Evolutionary conservation across 2,113 vertebrate species (phyloP), one percentile per base, ranked within the genome.

Genomic region (Heterochromis multidens): DNA sequence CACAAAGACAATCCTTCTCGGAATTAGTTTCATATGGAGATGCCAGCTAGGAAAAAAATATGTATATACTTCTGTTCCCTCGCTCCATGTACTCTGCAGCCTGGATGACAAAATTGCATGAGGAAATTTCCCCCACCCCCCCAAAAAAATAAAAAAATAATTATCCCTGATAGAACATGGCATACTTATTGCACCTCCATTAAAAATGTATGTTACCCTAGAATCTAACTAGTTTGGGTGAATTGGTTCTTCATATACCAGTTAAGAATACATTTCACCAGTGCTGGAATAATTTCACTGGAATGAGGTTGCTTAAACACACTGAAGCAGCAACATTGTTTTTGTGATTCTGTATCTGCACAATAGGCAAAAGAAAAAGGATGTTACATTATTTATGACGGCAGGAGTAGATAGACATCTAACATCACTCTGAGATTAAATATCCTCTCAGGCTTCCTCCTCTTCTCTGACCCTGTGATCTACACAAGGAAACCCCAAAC

Each of bases 1-100:
- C 87, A 84, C 63, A 88, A 83, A 94, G 90, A 93, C 90, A 94
- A 91, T 92, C 81, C 88, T 74, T 89, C 85, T 90, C 82, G 65
- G 91, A 95, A 90, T 92, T 89, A 76, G 87, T 90, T 92, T 89
- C 93, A 89, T 92, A 88, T 80, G 84, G 86, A 83, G 90, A 81
- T 85, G 90, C 85, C 84, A 93, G 88, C 21, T 61, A 91, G 85
- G 77, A 78, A 78, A 74, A 72, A 87, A 86, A 19, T 77, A 80
- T 85, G 16, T 27, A 43, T 77, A 62, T 65, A 80, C 81, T 88
- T 89, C 74, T 85, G 57, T 80, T 88, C 70, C 86, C 79, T 87
- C 52, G 58, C 84, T 74, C 27, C 67, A 14, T 77, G 83, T 17
- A 43, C 49, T 81, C 81, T 40, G 80, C 78, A 67, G 56, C 11